phyloP scores from a whole-genome alignment of 2,797 vertebrate genomes.

The Sebastes steindachneri region DNA sequence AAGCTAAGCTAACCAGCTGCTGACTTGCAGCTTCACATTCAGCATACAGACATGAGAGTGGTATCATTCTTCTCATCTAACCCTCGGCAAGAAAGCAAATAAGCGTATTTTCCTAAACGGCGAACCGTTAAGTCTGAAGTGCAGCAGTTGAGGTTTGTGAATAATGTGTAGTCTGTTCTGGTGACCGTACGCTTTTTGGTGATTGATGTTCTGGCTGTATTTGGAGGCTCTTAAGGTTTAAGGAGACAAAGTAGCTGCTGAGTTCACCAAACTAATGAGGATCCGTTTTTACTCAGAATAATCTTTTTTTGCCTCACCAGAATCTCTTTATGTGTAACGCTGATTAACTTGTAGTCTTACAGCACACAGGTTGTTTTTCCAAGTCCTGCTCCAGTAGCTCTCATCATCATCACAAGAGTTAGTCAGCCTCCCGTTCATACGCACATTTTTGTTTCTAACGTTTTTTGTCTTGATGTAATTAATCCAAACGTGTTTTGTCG shows the following conservation, averaged over 20 bases:
- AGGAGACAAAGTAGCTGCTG: conserved; percentile 29
- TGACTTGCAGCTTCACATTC: neutral
- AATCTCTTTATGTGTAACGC: neutral
- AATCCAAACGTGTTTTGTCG: conserved; percentile 44
- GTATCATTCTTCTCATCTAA: neutral
- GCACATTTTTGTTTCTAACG: conserved; percentile 33
- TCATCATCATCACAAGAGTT: conserved; percentile 13
- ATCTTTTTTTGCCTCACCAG: neutral
- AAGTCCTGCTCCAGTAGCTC: conserved; percentile 33
- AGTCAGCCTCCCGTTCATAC: conserved; percentile 20
- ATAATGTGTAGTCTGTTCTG: neutral
- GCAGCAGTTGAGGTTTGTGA: conserved; percentile 11
- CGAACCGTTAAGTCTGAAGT: conserved; percentile 15
- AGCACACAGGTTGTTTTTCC: conserved; percentile 22
- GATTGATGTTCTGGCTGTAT: conserved; percentile 14
- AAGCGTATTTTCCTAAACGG: neutral
- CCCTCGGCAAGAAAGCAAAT: neutral
- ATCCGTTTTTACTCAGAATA: conserved; percentile 6
- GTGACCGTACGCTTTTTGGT: conserved; percentile 3
- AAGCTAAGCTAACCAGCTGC: neutral
- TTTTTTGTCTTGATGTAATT: conserved; percentile 46
- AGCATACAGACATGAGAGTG: neutral
- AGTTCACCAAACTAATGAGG: conserved; percentile 11
- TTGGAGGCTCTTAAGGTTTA: neutral
- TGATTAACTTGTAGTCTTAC: conserved; percentile 28